Percentiles rank a stretch among this genome's conserved stretches.
These are phyloP conservation scores for Nymphalis c-album DNA, from an alignment of 2,888 invertebrate species.

Conservation along the genomic window DNA sequence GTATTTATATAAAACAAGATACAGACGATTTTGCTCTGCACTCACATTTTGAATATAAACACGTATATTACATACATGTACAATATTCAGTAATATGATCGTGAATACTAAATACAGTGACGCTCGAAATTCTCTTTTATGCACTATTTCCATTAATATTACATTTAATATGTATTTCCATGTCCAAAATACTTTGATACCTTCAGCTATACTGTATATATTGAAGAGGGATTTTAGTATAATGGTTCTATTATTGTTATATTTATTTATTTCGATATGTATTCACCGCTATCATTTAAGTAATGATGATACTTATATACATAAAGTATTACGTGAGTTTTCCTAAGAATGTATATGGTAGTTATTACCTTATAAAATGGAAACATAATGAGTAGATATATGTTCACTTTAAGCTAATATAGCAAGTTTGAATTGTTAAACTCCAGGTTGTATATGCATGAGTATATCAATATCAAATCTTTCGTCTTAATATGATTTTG, in stretches of 20 bases:
- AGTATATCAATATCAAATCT: too few relatives aligned
- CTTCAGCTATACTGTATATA: not conserved
- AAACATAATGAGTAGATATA: too few relatives aligned
- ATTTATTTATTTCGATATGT: not conserved
- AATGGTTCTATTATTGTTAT: not conserved
- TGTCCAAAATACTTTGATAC: not conserved
- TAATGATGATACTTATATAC: too few relatives aligned
- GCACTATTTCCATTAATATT: slow-evolving; percentile 3
- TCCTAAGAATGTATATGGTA: too few relatives aligned
- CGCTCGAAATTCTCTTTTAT: slow-evolving; percentile 11
- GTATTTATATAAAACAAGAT: slow-evolving; percentile 15
- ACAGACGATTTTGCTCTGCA: slow-evolving; percentile 20
- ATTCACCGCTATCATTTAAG: not conserved
- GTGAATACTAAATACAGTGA: slow-evolving; percentile 5
- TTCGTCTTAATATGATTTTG: too few relatives aligned
- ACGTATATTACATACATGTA: not conserved
- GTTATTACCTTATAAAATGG: too few relatives aligned
- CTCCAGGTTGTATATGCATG: too few relatives aligned
- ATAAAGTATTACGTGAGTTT: too few relatives aligned
- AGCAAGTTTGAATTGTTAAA: too few relatives aligned
- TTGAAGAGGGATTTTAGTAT: not conserved
- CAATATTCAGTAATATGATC: slow-evolving; percentile 4
- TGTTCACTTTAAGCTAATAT: too few relatives aligned
- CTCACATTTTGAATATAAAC: too few relatives aligned
- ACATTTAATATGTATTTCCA: not conserved